Evolutionary conservation across 2,113 vertebrate species (phyloP), one percentile per base, ranked within the genome.

Genomic region (Anarhynchus alexandrinus): DNA sequence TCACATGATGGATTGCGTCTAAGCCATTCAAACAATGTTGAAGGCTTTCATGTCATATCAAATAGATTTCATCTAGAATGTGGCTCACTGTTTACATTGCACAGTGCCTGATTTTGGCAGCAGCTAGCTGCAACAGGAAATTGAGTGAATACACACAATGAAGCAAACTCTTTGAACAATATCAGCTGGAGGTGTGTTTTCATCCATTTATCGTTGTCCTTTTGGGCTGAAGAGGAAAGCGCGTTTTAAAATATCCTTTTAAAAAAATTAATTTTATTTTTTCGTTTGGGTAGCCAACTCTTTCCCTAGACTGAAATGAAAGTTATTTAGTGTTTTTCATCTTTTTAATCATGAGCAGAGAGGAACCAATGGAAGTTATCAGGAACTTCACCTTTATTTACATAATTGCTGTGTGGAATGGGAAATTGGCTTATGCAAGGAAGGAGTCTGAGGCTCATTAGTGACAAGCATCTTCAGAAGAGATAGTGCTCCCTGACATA

Each of bases 331-430:
- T 32, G 11, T 45, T 62, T 51, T 90, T 92, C 2, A 49, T 77
- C 26, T 62, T 82, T 88, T 82, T 72, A 82, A 80, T 90, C 2
- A 0, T 62, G 32, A 94, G 23, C 26, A 2, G 15, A 87, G 45
- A 76, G 51, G 32, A 93, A 42, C 29, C 67, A 83, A 18, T 51
- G 12, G 26, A 87, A 88, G 18, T 67, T 93, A 81, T 45, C 69
- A 65, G 82, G 51, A 88, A 27, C n/a, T 80, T 90, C 51, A 86
- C 71, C 64, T 95, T 82, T 11, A 67, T 95, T 95, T 94, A 47
- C 62, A 66, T 95, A 95, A 93, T 90, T 94, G 32, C 59, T 81
- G 11, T 71, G 55, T 86, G 58, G 32, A 66, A 67, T 30, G 20
- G 64, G 71, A 90, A 95, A 95, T 78, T 91, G n/a, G 54, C 30